Evolutionary conservation across 2,888 invertebrate genomes (phyloP), one percentile per base, ranked within the genome.

Genomic region (Muscina levida): DNA sequence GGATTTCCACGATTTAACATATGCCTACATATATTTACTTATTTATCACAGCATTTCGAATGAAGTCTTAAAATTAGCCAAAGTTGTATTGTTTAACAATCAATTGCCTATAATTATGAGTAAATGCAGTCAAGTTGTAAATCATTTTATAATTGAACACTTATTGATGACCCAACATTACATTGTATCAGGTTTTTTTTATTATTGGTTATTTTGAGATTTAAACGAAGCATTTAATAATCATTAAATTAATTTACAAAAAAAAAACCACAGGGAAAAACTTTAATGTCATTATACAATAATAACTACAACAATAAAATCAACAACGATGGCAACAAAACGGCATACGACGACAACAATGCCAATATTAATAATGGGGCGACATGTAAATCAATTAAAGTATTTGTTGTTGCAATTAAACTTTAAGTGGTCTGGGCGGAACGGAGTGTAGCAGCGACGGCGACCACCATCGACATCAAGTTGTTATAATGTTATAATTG

Each of bases 241-340:
- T 74, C 51, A 80, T 77, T 80, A 77, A 67, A 77, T 77, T 77
- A 80, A 80, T 80, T 80, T n/a, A n/a, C n/a, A n/a, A n/a, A n/a
- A n/a, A n/a, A n/a, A n/a, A n/a, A n/a, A n/a, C n/a, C n/a, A n/a
- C n/a, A n/a, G n/a, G n/a, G 67, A 80, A 77, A 77, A 77, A 77
- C 80, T 70, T 73, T 74, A 77, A 80, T 71, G 77, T 37, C 53
- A 71, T 73, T 59, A 68, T 68, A 19, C 37, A 59, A 59, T 59
- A 59, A 59, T 59, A 59, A 59, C 15, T 10, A 39, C 37, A 53
- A 62, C 74, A 11, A 24, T 46, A 62, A 67, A 59, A 56, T 65
- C 31, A 56, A 39, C 31, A 66, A 22, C 42, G 8, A 59, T 5
- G 24, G 10, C 67, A 75, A 53, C 65, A 65, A 66, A n/a, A n/a